Base-by-base conservation (phyloP, 2,113 vertebrate species). In the Gnathonemus longibarbis region DNA sequence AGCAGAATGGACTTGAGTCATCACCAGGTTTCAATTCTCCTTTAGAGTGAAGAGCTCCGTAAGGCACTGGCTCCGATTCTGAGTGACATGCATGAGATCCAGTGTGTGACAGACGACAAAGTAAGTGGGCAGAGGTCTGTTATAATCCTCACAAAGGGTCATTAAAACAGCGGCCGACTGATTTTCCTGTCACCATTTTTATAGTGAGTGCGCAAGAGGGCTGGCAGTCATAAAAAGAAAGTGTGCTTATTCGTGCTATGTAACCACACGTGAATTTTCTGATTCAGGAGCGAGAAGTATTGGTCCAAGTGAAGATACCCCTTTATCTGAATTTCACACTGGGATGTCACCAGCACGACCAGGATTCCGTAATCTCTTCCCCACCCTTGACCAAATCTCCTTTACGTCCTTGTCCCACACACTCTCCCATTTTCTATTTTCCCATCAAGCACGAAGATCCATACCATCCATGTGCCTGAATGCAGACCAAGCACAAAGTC, bases 261-360 rank as follows among this genome's bases (percentile, higher is more conserved):
- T 24, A 66, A 0, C 35, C 24, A 46, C 39, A 19, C 3, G 1
- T 53, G 46, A 3, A 31, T 50, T 53, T 19, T 31, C 58, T 3
- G 27, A 49, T 52, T 87, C 24, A 95, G 96, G 93, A 85, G 11
- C 91, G 92, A 21, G 91, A 96, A 93, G 92, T 94, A 2, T 94
- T 93, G 94, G 92, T 95, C 21, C 96, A 96, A 93, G 89, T 96
- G 89, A 96, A 96, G 93, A 91, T 95, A 84, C 77, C 27, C 10
- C 49, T 96, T 88, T 93, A 92, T 5, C 94, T 49, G 2, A 95
- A 95, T 90, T 84, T 95, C 48, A 96, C 95, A 0, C 0, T 94
- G 1, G 95, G 95, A 89, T 96, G 95, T 0, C 5, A 58, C 0
- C 66, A 48, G n/a, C 35, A 56, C 19, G 39, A 86, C 45, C 50